Conservation (phyloP, 1,140 invertebrate species). For the Drosophila nigromelanica region DNA sequence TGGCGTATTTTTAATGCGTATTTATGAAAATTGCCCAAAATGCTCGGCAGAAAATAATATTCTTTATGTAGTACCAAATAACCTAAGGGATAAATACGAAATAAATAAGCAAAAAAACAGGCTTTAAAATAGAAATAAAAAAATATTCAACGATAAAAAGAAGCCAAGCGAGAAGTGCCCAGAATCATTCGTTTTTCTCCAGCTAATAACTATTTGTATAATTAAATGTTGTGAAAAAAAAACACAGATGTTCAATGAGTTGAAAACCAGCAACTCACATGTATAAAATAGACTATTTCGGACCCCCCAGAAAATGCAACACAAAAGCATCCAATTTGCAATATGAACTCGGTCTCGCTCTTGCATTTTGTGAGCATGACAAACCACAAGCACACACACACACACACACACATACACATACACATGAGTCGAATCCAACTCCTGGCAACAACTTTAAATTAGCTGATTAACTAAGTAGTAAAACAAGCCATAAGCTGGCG, state of each 20-base stretch:
- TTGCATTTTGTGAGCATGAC: constrained; percentile 1
- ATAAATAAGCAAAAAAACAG: constrained; percentile 16
- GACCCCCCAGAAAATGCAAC: constrained; percentile 1
- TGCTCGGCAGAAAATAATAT: constrained; percentile 3
- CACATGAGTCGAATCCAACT: constrained; percentile 17
- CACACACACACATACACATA: constrained; percentile 18
- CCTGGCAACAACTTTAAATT: constrained; percentile 66
- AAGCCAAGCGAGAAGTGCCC: too few relatives aligned
- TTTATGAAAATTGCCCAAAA: constrained; percentile 37
- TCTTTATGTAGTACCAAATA: background rate
- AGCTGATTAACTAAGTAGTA: constrained; percentile 80
- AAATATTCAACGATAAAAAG: too few relatives aligned
- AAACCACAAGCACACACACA: constrained; percentile 15
- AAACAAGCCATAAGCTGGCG: constrained; percentile 70
- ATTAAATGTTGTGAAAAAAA: too few relatives aligned
- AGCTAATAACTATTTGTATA: too few relatives aligned
- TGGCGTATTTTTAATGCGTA: constrained; percentile 44
- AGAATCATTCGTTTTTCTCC: too few relatives aligned
- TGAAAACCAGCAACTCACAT: constrained; percentile 9
- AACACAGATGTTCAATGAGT: too few relatives aligned
- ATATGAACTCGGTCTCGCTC: background rate
- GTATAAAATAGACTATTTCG: background rate
- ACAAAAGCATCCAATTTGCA: constrained; percentile 27
- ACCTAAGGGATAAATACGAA: constrained; percentile 13
- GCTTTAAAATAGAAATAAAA: too few relatives aligned